Percentiles rank a stretch among this genome's conserved stretches.
Evolutionary conservation across 2,888 invertebrate genomes (phyloP).

Genomic region (Rhingia campestris): DNA sequence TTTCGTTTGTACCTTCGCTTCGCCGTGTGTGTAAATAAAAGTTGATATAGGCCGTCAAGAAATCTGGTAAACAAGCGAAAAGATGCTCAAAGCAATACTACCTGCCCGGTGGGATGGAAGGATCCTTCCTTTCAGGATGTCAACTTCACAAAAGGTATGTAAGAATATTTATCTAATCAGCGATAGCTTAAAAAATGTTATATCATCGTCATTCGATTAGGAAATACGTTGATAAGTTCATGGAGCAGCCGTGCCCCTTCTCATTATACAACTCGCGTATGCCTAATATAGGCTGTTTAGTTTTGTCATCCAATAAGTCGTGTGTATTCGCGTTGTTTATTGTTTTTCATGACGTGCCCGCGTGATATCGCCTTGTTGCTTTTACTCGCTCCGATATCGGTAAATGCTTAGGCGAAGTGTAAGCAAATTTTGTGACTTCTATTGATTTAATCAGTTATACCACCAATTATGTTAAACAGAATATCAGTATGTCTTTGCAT

Average conservation of each 20-base stretch:
- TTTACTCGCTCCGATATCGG: no score
- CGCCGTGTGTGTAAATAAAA: conserved; percentile 9
- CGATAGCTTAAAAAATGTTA: conserved; percentile 21
- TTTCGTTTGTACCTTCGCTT: background rate
- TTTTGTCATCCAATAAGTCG: background rate
- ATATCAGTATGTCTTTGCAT: no score
- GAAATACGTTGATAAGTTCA: conserved; percentile 26
- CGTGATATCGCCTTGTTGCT: background rate
- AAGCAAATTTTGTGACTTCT: no score
- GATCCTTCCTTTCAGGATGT: conserved; percentile 80
- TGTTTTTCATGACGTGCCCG: background rate
- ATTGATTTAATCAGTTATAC: no score
- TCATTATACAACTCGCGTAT: conserved; percentile 24
- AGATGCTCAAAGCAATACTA: conserved; percentile 76
- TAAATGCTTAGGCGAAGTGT: no score
- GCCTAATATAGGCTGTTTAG: background rate
- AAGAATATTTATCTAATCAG: background rate
- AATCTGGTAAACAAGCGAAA: conserved; percentile 11
- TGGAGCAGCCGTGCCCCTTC: conserved; percentile 18
- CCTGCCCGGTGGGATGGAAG: conserved; percentile 78
- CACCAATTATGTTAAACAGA: no score
- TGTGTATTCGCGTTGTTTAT: background rate
- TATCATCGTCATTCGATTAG: conserved; percentile 33
- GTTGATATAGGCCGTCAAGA: background rate
- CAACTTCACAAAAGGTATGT: conserved; percentile 81